These are phyloP conservation scores for Tridacna gigas DNA, from an alignment of 2,888 invertebrate species.

Conservation along the genomic window DNA sequence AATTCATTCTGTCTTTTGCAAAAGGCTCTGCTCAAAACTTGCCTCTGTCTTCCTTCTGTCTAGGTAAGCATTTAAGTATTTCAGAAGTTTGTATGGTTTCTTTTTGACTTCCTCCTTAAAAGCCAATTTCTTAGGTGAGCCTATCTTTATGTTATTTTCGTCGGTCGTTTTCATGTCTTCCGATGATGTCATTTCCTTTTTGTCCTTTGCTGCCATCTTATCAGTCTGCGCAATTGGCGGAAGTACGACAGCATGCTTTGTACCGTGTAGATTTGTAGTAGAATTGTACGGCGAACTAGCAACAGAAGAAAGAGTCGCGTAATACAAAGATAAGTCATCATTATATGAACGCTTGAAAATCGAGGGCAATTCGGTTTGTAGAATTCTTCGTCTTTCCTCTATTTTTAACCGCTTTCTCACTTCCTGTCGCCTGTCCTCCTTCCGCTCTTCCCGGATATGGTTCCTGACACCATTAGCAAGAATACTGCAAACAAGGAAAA, in stretches of 20 bases:
- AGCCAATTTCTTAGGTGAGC: not conserved
- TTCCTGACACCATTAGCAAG: constrained; percentile 72
- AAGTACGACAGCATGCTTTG: constrained; percentile 1
- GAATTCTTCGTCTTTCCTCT: constrained; percentile 73
- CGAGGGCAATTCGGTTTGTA: constrained; percentile 65
- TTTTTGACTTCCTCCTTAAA: not conserved
- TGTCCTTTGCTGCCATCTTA: too few species aligned
- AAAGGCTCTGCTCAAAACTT: constrained; percentile 29
- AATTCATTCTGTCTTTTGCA: not conserved
- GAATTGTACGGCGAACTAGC: constrained; percentile 2
- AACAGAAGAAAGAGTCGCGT: constrained; percentile 15
- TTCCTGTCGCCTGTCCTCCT: constrained; percentile 72
- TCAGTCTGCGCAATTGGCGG: not conserved
- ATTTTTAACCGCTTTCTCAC: constrained; percentile 68
- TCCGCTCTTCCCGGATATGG: constrained; percentile 73
- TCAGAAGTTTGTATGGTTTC: constrained; percentile 37
- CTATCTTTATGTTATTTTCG: not conserved
- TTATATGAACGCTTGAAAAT: constrained; percentile 52
- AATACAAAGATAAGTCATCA: constrained; percentile 49
- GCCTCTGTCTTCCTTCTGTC: constrained; percentile 52
- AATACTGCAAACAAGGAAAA: constrained; percentile 43
- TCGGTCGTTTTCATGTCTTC: not conserved
- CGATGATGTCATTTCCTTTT: not conserved
- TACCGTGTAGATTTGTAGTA: not conserved
- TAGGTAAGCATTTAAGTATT: constrained; percentile 48